Conservation (phyloP, 2,888 invertebrate genomes). For the Aethes cnicana region DNA sequence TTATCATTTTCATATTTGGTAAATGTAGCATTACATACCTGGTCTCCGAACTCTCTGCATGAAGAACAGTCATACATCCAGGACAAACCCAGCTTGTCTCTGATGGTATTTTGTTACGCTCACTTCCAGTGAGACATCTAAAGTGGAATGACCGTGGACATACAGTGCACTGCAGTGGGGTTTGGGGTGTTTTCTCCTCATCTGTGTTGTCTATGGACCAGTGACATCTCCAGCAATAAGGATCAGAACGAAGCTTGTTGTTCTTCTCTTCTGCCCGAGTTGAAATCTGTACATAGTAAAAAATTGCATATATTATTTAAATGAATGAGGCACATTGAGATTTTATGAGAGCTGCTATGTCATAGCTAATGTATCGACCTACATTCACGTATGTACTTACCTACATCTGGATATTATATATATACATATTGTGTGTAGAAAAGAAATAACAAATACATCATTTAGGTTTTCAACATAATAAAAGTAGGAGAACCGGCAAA, state of each 20-base stretch:
- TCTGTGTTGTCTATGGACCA: slow-evolving; percentile 83
- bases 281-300: slow-evolving; percentile 39
- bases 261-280: slow-evolving; percentile 36
- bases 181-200: slow-evolving; percentile 54
- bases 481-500: too few relatives aligned
- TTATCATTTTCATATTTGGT: too few relatives aligned
- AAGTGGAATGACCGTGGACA: slow-evolving; percentile 93
- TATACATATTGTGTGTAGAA: too few relatives aligned
- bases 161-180: slow-evolving; percentile 86
- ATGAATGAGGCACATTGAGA: too few relatives aligned
- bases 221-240: slow-evolving; percentile 96
- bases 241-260: slow-evolving; percentile 81
- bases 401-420: too few relatives aligned
- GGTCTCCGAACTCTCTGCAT: slow-evolving; percentile 87
- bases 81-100: slow-evolving; percentile 90
- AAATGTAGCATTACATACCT: too few relatives aligned
- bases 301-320: neutral
- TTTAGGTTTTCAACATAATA: too few relatives aligned
- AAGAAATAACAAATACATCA: too few relatives aligned
- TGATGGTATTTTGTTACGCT: slow-evolving; percentile 65
- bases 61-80: slow-evolving; percentile 89
- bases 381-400: too few relatives aligned
- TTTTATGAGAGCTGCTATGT: too few relatives aligned
- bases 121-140: slow-evolving; percentile 85
- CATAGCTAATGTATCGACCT: too few relatives aligned